Evolutionary conservation across 2,797 vertebrate species (phyloP).

Genomic region (Semaprochilodus insignis): DNA sequence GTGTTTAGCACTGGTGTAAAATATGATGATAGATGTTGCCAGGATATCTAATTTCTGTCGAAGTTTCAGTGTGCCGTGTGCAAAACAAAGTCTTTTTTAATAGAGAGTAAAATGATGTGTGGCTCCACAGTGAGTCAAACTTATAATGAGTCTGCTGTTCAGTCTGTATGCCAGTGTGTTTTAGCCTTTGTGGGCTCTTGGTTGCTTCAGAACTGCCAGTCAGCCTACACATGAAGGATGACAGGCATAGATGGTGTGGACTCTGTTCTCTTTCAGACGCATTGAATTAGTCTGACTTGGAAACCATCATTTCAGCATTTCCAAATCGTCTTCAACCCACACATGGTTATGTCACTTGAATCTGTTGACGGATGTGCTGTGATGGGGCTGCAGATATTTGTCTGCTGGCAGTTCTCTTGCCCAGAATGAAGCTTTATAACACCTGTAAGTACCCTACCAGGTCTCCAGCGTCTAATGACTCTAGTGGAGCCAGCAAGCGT

Average conservation of each 20-base stretch:
- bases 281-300: neutral
- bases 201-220: neutral
- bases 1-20: slow-evolving; percentile 49
- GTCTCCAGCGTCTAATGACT: slow-evolving; percentile 14
- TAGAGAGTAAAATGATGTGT: neutral
- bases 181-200: neutral
- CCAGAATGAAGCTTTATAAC: neutral
- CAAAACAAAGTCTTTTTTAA: neutral
- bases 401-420: neutral
- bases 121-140: neutral
- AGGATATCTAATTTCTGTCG: slow-evolving; percentile 18
- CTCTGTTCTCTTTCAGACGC: neutral
- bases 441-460: neutral
- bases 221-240: slow-evolving; percentile 4
- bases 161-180: slow-evolving; percentile 7
- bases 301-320: neutral
- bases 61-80: neutral
- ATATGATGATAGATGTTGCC: neutral
- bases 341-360: neutral
- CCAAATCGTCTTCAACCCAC: neutral
- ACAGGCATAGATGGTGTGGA: neutral
- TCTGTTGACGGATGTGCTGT: neutral
- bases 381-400: neutral
- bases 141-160: slow-evolving; percentile 6
- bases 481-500: slow-evolving; percentile 5